A percentile compares a stretch with the other conserved stretches of the same genome.
Evolutionary conservation across 2,113 vertebrate genomes (phyloP).

Genomic region (Caranx ignobilis): DNA sequence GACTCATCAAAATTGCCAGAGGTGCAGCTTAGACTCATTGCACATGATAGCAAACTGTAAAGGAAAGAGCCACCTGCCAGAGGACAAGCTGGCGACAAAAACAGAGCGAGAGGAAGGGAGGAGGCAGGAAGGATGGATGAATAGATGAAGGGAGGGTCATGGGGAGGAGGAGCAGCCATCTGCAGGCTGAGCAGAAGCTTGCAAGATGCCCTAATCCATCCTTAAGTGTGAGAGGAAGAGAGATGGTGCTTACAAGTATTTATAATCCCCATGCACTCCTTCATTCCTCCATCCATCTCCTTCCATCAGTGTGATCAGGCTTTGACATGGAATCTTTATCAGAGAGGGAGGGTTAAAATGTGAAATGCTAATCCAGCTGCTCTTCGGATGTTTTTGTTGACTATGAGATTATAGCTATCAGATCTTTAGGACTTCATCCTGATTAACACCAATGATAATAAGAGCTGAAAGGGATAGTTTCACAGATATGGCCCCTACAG

Average conservation of each 20-base stretch:
- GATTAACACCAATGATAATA: background rate
- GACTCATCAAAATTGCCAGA: slow-evolving; percentile 56
- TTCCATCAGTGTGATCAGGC: slow-evolving; percentile 64
- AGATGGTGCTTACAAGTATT: slow-evolving; percentile 60
- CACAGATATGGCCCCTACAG: background rate
- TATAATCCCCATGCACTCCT: slow-evolving; percentile 64
- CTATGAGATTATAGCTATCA: slow-evolving; percentile 22
- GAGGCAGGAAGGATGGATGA: slow-evolving; percentile 33
- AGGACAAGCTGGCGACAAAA: slow-evolving; percentile 25
- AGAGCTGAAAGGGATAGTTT: background rate
- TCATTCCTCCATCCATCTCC: slow-evolving; percentile 37
- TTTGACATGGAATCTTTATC: slow-evolving; percentile 47
- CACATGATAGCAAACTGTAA: slow-evolving; percentile 21
- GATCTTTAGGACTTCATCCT: background rate
- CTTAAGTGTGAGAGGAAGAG: slow-evolving; percentile 66
- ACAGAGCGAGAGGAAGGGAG: background rate
- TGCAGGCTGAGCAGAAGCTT: slow-evolving; percentile 60
- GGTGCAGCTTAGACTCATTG: slow-evolving; percentile 33
- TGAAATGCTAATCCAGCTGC: slow-evolving; percentile 36
- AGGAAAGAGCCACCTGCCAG: slow-evolving; percentile 54
- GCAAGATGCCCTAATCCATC: slow-evolving; percentile 70
- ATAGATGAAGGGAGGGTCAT: slow-evolving; percentile 39
- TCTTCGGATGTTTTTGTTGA: slow-evolving; percentile 21
- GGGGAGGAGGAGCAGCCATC: slow-evolving; percentile 66
- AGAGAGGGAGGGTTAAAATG: slow-evolving; percentile 27